Base-by-base conservation (phyloP, 2,113 vertebrate genomes). In the Chaetodon trifascialis region DNA sequence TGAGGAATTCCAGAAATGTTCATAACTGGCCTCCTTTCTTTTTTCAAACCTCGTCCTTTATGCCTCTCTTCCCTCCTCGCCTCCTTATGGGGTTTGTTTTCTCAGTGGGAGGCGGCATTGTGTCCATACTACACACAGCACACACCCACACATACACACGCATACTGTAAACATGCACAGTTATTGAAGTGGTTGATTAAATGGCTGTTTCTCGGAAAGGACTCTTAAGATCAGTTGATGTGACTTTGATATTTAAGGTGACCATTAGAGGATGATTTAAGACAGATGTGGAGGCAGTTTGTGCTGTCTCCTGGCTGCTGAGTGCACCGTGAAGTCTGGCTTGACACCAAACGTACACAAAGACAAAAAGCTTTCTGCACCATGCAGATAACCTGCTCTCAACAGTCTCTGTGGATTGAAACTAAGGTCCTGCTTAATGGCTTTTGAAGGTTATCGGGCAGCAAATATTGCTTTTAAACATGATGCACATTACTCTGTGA, bases 1-100 rank as follows among this genome's bases (percentile, higher is more conserved):
- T 25, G 56, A 87, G 91, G 92, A 92, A 93, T 91, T 79, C 40
- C 78, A 93, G 78, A 90, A 91, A 93, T 94, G 88, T 85, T 80
- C 81, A 87, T 69, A 85, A 77, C 76, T 76, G 17, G 60, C 72
- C 71, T 85, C 56, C 71, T 68, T 86, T 36, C 63, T 80, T 63
- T 60, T 69, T 55, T 64, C 63, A 62, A 40, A 65, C 62, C 3
- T 25, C 11, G 40, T 88, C 77, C 42, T 67, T 89, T 75, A 70
- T 65, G 79, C 56, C 59, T 86, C 21, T 65, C 25, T 83, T 59
- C 56, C 52, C 55, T 51, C 34, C 47, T n/a, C 6, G 63, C 72
- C 52, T 79, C 73, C 46, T 73, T 52, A 68, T 42, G 47, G 49
- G 68, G 58, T 72, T 64, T 70, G 54, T 75, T 87, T 76, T 82